Conservation (phyloP, 2,888 invertebrate species). For the Pycnomerus fuliginosus region DNA sequence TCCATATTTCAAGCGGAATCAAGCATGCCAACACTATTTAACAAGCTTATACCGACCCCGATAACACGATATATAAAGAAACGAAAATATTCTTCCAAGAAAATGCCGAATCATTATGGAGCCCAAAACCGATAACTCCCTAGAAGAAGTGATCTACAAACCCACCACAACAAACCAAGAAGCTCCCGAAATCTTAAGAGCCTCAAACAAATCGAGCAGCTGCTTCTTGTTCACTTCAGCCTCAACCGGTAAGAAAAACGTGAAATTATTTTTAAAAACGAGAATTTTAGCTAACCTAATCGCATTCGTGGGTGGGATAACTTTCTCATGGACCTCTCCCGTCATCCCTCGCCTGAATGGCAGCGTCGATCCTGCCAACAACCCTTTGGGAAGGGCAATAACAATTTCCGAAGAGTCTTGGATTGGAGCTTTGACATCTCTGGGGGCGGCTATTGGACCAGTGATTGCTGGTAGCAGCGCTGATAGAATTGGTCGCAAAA, state of each 20-base stretch:
- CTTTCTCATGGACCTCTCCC: slow-evolving; percentile 38
- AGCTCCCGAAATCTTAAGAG: too few species aligned
- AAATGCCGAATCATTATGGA: too few species aligned
- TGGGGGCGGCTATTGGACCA: slow-evolving; percentile 37
- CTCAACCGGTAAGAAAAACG: neutral
- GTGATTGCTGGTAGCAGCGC: slow-evolving; percentile 28
- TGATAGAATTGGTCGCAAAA: slow-evolving; percentile 60
- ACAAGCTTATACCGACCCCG: too few species aligned
- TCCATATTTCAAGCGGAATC: too few species aligned
- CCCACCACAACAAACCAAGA: too few species aligned
- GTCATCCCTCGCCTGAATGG: slow-evolving; percentile 30
- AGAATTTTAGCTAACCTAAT: neutral
- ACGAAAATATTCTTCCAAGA: too few species aligned
- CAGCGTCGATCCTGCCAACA: slow-evolving; percentile 23
- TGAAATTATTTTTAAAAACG: too few species aligned
- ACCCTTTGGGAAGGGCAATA: slow-evolving; percentile 30
- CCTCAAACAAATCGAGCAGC: neutral
- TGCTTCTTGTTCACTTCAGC: neutral
- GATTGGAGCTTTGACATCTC: slow-evolving; percentile 32
- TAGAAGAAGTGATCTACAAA: too few species aligned
- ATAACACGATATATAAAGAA: too few species aligned
- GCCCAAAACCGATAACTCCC: too few species aligned
- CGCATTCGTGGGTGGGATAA: slow-evolving; percentile 4
- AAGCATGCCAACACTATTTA: too few species aligned
- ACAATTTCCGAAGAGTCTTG: slow-evolving; percentile 34